Conservation (phyloP, 2,888 invertebrate genomes). For the Pristionchus mayeri region DNA sequence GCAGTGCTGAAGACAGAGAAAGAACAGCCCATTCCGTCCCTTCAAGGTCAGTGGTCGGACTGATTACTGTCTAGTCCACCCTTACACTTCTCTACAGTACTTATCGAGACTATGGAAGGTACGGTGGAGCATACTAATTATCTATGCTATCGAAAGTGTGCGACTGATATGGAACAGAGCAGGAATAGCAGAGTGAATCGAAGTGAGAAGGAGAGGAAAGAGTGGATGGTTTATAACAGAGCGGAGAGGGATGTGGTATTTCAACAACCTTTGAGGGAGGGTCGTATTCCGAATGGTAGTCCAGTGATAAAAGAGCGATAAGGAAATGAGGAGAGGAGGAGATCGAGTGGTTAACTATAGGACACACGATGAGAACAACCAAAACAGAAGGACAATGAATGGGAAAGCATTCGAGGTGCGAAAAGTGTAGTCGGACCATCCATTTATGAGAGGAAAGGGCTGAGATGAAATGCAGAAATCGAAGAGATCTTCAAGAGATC, state of each 20-base stretch:
- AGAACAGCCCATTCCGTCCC: not conserved
- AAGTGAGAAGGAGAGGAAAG: not conserved
- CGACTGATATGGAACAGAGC: not conserved
- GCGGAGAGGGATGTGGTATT: not conserved
- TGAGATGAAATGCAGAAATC: not conserved
- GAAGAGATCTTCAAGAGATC: not conserved
- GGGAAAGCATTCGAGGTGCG: not conserved
- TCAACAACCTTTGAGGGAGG: not conserved
- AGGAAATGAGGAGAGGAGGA: not conserved
- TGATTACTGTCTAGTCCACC: slow-evolving; percentile 23
- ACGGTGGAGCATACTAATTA: not conserved
- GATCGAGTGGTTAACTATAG: not conserved
- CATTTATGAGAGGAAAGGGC: not conserved
- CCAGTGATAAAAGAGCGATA: slow-evolving; percentile 13
- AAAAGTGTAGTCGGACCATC: not conserved
- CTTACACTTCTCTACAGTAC: not conserved
- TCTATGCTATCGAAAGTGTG: not conserved
- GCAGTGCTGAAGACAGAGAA: not conserved
- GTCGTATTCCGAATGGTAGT: not conserved
- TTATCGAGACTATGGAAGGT: not conserved
- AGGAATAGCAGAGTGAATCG: not conserved
- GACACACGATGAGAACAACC: not conserved
- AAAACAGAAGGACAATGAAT: not conserved
- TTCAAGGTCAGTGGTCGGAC: slow-evolving; percentile 20
- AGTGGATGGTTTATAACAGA: slow-evolving; percentile 36